phyloP scores from a whole-genome alignment of 2,797 vertebrate species.

The Aplochiton taeniatus region DNA sequence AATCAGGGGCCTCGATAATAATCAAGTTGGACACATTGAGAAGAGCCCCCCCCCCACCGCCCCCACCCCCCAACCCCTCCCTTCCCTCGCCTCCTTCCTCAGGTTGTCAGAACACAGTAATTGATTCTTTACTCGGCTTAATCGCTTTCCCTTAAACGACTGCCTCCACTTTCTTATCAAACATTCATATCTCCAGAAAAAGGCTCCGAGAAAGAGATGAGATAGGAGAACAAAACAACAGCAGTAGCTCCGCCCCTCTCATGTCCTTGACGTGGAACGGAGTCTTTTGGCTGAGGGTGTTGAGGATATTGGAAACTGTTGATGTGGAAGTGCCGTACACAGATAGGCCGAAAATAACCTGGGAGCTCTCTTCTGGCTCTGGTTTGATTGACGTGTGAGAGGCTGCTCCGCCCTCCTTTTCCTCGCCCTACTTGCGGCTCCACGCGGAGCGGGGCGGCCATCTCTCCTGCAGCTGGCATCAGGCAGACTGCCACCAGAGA shows the following conservation, averaged over 20 bases:
- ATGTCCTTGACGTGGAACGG: conserved; percentile 9
- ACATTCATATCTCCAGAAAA: conserved; percentile 10
- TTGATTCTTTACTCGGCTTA: conserved; percentile 50
- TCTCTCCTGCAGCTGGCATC: conserved; percentile 37
- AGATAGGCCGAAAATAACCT: conserved; percentile 23
- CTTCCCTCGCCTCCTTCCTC: conserved; percentile 32
- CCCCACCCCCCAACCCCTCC: neutral
- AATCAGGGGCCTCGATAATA: conserved; percentile 59
- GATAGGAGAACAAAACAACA: neutral
- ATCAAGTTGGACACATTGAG: conserved; percentile 57
- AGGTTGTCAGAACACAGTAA: conserved; percentile 48
- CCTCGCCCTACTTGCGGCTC: conserved; percentile 19
- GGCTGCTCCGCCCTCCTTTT: neutral
- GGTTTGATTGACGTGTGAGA: conserved; percentile 25
- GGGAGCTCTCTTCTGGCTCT: conserved; percentile 23
- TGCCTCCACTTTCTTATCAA: conserved; percentile 21
- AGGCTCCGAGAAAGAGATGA: neutral
- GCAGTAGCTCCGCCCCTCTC: conserved; percentile 1
- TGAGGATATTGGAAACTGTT: conserved; percentile 25
- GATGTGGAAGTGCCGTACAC: conserved; percentile 32
- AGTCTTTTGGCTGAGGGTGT: conserved; percentile 28
- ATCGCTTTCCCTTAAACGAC: conserved; percentile 38
- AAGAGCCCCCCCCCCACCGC: conserved; percentile 23
- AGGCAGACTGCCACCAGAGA: conserved; percentile 35
- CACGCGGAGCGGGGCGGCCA: conserved; percentile 29